Evolutionary conservation across 2,797 vertebrate genomes (phyloP), one percentile per base, ranked within the genome.

Genomic region (Botia kubotai): DNA sequence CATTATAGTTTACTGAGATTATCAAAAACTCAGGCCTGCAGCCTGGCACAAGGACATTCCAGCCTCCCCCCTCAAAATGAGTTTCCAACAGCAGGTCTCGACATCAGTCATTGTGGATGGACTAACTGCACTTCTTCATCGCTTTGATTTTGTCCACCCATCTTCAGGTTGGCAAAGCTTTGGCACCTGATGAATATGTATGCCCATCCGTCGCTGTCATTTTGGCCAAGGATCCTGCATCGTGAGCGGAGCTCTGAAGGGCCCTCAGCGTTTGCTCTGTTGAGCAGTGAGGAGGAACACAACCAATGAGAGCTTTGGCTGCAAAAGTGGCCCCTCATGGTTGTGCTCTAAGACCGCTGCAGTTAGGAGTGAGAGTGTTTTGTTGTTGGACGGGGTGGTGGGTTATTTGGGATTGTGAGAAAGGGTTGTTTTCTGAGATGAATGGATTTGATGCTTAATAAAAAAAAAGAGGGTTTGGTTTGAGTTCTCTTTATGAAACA

Each of bases 1-100:
- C 87, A 90, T 93, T 91, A 88, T 92, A 90, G 93, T 94, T 93
- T 91, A 94, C 93, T 91, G 90, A 87, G 89, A 93, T 93, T 93
- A 94, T 92, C 90, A 92, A 93, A 92, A 93, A 92, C 84, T 88
- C 88, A 86, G 84, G 85, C 84, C 57, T 67, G 82, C 84, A 90
- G 87, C 88, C 11, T 80, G 81, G 81, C 87, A 87, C 83, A 71
- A 84, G 82, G 86, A 81, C 87, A 92, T 88, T 90, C 83, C 84
- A 87, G 87, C 81, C 86, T 90, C 87, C 82, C 88, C 86, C 87
- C 53, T 88, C 85, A 84, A 85, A 89, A 91, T 91, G 89, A 91
- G 88, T 91, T 90, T 92, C 84, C 86, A 16, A 83, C 89, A 86
- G 76, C 84, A 78, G 86, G 88, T 84, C 60, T 67, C 63, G 50